phyloP scores from a whole-genome alignment of 2,113 vertebrate species.

The Xiphophorus couchianus region DNA sequence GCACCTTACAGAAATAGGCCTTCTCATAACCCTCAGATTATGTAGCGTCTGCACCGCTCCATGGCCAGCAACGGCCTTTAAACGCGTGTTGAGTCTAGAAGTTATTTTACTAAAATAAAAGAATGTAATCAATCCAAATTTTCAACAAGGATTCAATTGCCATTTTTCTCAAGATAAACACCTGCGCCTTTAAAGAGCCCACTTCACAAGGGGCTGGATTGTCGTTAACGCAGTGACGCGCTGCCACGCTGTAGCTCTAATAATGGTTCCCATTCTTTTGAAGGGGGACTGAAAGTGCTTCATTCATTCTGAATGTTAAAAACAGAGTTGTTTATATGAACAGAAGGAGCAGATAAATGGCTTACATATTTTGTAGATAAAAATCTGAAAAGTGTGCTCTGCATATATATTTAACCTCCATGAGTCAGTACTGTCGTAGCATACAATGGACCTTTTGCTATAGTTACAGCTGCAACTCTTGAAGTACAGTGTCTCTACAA shows the following conservation, averaged over 20 bases:
- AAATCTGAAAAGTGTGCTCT: no score
- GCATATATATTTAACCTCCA: no score
- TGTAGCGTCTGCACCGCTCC: constrained; percentile 40
- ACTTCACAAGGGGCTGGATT: neutral
- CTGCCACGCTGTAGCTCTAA: neutral
- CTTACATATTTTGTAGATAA: no score
- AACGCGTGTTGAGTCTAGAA: constrained; percentile 48
- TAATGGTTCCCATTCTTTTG: no score
- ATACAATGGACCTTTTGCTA: no score
- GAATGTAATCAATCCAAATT: neutral
- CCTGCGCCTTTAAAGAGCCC: neutral
- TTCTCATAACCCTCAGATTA: constrained; percentile 43
- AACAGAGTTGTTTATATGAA: neutral
- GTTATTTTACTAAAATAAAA: constrained; percentile 24
- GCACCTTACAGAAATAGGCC: constrained; percentile 78
- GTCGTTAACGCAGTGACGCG: neutral
- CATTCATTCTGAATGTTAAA: neutral
- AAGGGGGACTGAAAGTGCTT: neutral
- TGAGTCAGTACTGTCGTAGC: no score
- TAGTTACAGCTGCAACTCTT: no score
- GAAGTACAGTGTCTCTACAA: no score
- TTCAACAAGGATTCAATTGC: neutral
- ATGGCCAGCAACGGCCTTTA: neutral
- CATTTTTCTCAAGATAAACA: neutral
- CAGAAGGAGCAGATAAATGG: no score